These are phyloP conservation scores for Leptopilina boulardi DNA, from an alignment of 1,140 invertebrate genomes.

Conservation along the genomic window DNA sequence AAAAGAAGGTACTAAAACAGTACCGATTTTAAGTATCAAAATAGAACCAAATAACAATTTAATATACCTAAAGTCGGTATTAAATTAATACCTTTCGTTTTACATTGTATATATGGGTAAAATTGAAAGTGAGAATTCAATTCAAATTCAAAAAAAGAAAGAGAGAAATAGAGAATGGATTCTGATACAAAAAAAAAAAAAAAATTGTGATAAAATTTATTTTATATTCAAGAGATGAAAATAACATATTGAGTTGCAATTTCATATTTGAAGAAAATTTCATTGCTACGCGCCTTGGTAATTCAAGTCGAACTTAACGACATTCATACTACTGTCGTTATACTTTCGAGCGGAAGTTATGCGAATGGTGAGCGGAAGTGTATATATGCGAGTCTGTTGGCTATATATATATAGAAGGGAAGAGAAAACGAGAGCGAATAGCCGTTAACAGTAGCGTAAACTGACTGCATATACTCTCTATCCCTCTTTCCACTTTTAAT, in stretches of 20 bases:
- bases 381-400: slow-evolving; percentile 22
- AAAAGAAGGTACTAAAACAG: too few species aligned
- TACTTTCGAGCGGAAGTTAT: slow-evolving; percentile 26
- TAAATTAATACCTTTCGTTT: too few species aligned
- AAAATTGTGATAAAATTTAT: too few species aligned
- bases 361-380: slow-evolving; percentile 12
- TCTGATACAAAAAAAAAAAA: too few species aligned
- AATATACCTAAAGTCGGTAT: too few species aligned
- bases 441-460: slow-evolving; percentile 15
- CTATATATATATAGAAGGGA: slow-evolving; percentile 25
- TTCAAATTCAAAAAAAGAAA: too few species aligned
- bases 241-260: slow-evolving; percentile 5
- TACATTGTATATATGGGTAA: too few species aligned
- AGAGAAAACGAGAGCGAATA: slow-evolving; percentile 24
- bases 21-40: too few species aligned
- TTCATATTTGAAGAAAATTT: slow-evolving; percentile 5
- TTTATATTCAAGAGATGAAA: not conserved
- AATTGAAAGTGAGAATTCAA: too few species aligned
- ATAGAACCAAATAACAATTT: too few species aligned
- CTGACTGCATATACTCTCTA: slow-evolving; percentile 15
- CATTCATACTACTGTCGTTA: slow-evolving; percentile 1
- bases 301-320: slow-evolving; percentile 15
- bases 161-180: too few species aligned
- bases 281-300: slow-evolving; percentile 8
- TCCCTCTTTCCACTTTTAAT: too few species aligned